Conservation (phyloP, 2,113 vertebrate genomes). For the Atherinomorus stipes region DNA sequence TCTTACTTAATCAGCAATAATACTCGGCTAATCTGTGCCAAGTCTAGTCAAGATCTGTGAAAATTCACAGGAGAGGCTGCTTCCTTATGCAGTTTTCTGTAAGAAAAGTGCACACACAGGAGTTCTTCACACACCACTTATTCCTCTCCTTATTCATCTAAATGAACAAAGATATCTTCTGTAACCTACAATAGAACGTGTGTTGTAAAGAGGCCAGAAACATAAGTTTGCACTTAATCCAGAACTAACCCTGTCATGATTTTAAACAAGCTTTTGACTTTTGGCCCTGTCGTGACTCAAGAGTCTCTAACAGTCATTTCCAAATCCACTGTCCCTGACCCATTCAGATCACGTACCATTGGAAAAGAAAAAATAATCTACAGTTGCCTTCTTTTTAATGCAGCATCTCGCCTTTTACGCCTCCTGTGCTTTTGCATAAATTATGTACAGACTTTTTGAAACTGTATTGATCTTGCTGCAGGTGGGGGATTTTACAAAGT, state of each 20-base stretch:
- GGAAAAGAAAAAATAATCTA: too few species aligned
- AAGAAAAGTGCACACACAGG: neutral
- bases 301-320: neutral
- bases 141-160: neutral
- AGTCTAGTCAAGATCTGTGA: neutral
- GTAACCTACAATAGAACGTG: neutral
- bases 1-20: neutral
- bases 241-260: neutral
- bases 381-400: too few species aligned
- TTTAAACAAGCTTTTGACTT: neutral
- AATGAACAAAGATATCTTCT: neutral
- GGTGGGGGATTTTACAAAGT: too few species aligned
- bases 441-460: too few species aligned
- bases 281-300: neutral
- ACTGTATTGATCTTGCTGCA: too few species aligned
- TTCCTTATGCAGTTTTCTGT: neutral
- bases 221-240: neutral
- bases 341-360: too few species aligned
- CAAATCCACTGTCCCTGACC: neutral
- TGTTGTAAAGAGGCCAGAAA: neutral
- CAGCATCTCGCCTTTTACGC: too few species aligned
- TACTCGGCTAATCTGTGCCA: neutral
- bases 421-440: too few species aligned
- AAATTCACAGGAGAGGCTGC: neutral
- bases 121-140: neutral